These are phyloP conservation scores for Lampropteryx suffumata DNA, from an alignment of 2,888 invertebrate genomes.

Conservation along the genomic window DNA sequence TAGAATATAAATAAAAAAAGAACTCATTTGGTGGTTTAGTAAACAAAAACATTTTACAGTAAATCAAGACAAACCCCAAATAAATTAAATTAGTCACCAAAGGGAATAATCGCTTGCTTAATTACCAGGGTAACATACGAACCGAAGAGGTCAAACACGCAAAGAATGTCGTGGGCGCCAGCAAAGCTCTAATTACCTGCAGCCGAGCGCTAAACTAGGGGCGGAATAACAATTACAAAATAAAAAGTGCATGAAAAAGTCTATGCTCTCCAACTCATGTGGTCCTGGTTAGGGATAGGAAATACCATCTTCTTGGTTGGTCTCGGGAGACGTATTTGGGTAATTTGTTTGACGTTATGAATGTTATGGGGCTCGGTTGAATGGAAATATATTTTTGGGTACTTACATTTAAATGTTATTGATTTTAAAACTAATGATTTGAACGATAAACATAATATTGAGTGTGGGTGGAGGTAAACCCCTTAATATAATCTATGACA, in stretches of 20 bases:
- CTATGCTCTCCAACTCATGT: constrained; percentile 45
- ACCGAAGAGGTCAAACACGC: constrained; percentile 50
- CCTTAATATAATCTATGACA: too few relatives aligned
- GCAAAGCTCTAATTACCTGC: constrained; percentile 52
- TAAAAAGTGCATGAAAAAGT: constrained; percentile 36
- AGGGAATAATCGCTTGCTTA: constrained; percentile 52
- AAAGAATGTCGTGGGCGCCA: constrained; percentile 59
- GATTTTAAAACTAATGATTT: constrained; percentile 13
- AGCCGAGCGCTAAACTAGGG: constrained; percentile 53
- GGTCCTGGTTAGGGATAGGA: constrained; percentile 64
- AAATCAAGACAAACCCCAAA: constrained; percentile 16
- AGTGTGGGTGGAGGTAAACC: constrained; percentile 5
- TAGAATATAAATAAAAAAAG: not conserved
- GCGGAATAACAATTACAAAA: constrained; percentile 39
- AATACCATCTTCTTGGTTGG: constrained; percentile 39
- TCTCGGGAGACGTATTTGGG: constrained; percentile 44
- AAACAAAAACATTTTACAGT: constrained; percentile 1
- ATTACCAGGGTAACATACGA: constrained; percentile 68
- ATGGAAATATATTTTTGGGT: constrained; percentile 21
- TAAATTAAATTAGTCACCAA: constrained; percentile 66
- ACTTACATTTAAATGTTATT: too few relatives aligned
- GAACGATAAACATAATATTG: constrained; percentile 9
- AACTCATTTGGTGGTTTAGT: not conserved
- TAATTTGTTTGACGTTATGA: constrained; percentile 36
- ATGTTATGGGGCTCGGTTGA: constrained; percentile 28